phyloP scores from a whole-genome alignment of 2,888 invertebrate species.

The Diarsia mendica region DNA sequence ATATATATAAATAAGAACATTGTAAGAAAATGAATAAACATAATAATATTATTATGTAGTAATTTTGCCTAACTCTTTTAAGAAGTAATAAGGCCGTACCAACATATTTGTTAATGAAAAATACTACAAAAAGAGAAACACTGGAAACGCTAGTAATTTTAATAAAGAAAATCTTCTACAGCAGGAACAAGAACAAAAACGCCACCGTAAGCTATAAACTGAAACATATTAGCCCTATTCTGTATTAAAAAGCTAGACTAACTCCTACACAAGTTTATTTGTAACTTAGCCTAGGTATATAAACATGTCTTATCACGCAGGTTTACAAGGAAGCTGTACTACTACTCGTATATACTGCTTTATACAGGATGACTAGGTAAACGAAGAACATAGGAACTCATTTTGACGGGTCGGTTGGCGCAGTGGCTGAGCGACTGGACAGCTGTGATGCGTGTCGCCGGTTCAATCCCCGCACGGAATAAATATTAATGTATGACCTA shows the following conservation, averaged over 20 bases:
- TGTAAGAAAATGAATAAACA: too few relatives aligned
- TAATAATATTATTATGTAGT: not conserved
- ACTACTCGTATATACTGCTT: conserved; percentile 2
- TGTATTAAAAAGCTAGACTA: conserved; percentile 45
- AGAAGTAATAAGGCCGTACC: not conserved
- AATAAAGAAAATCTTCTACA: not conserved
- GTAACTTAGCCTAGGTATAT: conserved; percentile 34
- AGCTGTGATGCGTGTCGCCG: too few relatives aligned
- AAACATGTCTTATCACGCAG: conserved; percentile 44
- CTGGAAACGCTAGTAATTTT: not conserved
- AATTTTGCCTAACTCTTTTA: not conserved
- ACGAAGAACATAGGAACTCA: not conserved
- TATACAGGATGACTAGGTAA: conserved; percentile 3
- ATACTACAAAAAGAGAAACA: not conserved
- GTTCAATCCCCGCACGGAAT: too few relatives aligned
- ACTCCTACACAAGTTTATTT: conserved; percentile 42
- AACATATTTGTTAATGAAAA: not conserved
- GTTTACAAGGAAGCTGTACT: conserved; percentile 27
- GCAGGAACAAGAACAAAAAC: conserved; percentile 3
- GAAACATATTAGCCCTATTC: conserved; percentile 38
- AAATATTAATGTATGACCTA: too few relatives aligned
- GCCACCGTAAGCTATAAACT: conserved; percentile 10
- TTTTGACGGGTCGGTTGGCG: too few relatives aligned
- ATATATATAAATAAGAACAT: too few relatives aligned
- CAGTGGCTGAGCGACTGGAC: too few relatives aligned